phyloP scores from a whole-genome alignment of 1,140 invertebrate species.

The Ditylenchus dipsaci region DNA sequence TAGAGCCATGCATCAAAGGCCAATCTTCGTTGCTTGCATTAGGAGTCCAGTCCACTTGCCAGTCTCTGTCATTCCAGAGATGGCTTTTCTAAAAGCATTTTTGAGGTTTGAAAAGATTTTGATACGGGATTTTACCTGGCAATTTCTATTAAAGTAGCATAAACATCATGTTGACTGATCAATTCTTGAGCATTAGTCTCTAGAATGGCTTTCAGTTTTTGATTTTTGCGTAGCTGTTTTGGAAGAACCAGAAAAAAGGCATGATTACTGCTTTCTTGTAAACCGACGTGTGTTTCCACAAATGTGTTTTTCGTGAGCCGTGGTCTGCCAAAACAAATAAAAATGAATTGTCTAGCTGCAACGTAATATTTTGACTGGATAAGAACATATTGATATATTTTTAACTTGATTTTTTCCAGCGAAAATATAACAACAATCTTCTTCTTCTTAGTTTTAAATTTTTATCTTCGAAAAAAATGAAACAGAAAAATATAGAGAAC shows the following conservation, averaged over 20 bases:
- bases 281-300: conserved; percentile 15
- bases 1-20: background rate
- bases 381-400: too few relatives aligned
- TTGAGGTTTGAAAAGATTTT: background rate
- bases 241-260: conserved; percentile 14
- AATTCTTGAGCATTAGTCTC: conserved; percentile 17
- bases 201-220: conserved; percentile 4
- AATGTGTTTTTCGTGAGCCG: conserved; percentile 14
- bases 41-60: background rate
- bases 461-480: too few relatives aligned
- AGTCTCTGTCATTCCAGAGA: background rate
- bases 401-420: too few relatives aligned
- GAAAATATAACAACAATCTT: too few relatives aligned
- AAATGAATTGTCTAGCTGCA: conserved; percentile 32
- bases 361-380: too few relatives aligned
- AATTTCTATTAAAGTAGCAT: conserved; percentile 37
- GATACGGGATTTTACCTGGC: background rate
- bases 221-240: conserved; percentile 16
- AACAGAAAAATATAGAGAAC: too few relatives aligned
- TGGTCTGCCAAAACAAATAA: conserved; percentile 32
- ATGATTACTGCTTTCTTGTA: conserved; percentile 35
- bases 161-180: too few relatives aligned
- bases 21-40: background rate
- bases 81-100: background rate
- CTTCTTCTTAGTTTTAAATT: too few relatives aligned